phyloP scores from a whole-genome alignment of 2,797 vertebrate species.

The Sebastes kiyomatsui region DNA sequence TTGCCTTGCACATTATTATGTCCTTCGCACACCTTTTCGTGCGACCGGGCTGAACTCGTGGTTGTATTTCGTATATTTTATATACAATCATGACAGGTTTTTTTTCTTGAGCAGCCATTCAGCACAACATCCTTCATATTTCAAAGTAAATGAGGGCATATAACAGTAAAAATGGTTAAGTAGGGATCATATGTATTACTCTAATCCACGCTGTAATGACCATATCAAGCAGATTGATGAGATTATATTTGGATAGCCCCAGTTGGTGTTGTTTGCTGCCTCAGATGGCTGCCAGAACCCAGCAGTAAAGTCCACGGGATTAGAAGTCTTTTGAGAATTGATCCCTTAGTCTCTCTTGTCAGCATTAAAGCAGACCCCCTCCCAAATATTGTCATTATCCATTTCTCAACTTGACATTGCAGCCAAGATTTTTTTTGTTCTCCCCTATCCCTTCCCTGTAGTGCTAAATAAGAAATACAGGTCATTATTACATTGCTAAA shows the following conservation, averaged over 20 bases:
- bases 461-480: conserved; percentile 42
- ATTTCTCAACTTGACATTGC: conserved; percentile 32
- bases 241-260: conserved; percentile 61
- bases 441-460: neutral
- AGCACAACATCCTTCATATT: neutral
- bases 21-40: too few species aligned
- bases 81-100: neutral
- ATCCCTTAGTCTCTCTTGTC: conserved; percentile 49
- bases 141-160: conserved; percentile 16
- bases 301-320: conserved; percentile 59
- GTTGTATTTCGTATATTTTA: neutral
- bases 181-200: conserved; percentile 45
- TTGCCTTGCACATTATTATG: too few species aligned
- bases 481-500: conserved; percentile 26
- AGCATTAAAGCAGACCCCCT: conserved; percentile 35
- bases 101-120: neutral
- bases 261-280: conserved; percentile 30
- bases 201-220: conserved; percentile 60
- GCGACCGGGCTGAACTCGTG: neutral
- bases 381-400: conserved; percentile 49
- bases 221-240: conserved; percentile 65
- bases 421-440: neutral
- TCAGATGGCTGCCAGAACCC: conserved; percentile 40
- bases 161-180: conserved; percentile 1
- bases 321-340: conserved; percentile 54